Evolutionary conservation across 2,888 invertebrate species (phyloP).

Genomic region (Lucinisca nassula): DNA sequence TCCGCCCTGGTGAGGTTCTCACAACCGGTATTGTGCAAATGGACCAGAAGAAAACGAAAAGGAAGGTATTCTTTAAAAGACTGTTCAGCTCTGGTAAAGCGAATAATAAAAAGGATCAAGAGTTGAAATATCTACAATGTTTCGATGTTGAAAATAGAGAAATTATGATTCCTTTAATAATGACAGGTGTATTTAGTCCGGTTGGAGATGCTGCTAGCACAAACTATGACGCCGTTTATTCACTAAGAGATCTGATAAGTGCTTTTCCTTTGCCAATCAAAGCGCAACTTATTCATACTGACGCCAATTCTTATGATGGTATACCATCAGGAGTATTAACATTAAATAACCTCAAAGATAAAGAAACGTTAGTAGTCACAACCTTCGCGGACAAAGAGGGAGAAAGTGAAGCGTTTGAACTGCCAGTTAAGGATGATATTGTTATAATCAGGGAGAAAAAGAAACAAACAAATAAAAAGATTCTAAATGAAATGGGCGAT

Average conservation of each 20-base stretch:
- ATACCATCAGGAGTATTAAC: conserved; percentile 76
- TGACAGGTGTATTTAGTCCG: conserved; percentile 85
- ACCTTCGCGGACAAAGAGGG: conserved; percentile 64
- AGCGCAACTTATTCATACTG: conserved; percentile 80
- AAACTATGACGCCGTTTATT: conserved; percentile 84
- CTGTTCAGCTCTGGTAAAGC: conserved; percentile 77
- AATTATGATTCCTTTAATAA: conserved; percentile 84
- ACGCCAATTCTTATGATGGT: conserved; percentile 43
- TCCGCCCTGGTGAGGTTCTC: conserved; percentile 80
- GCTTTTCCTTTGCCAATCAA: conserved; percentile 83
- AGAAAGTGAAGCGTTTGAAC: conserved; percentile 67
- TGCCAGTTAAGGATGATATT: conserved; percentile 72
- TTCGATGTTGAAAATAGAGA: conserved; percentile 80
- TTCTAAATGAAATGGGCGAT: conserved; percentile 1
- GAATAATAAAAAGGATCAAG: conserved; percentile 78
- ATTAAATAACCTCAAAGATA: conserved; percentile 78
- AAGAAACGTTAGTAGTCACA: conserved; percentile 74
- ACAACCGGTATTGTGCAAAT: conserved; percentile 82
- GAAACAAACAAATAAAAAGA: conserved; percentile 48
- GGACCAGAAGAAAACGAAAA: conserved; percentile 82
- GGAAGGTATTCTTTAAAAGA: conserved; percentile 79
- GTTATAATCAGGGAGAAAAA: conserved; percentile 68
- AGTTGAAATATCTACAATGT: conserved; percentile 84
- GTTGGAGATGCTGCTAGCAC: conserved; percentile 79
- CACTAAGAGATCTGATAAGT: conserved; percentile 81